A percentile compares a stretch with the other conserved stretches of the same genome.
These are phyloP conservation scores for Monopterus albus DNA, from an alignment of 2,113 vertebrate genomes.

Conservation along the genomic window DNA sequence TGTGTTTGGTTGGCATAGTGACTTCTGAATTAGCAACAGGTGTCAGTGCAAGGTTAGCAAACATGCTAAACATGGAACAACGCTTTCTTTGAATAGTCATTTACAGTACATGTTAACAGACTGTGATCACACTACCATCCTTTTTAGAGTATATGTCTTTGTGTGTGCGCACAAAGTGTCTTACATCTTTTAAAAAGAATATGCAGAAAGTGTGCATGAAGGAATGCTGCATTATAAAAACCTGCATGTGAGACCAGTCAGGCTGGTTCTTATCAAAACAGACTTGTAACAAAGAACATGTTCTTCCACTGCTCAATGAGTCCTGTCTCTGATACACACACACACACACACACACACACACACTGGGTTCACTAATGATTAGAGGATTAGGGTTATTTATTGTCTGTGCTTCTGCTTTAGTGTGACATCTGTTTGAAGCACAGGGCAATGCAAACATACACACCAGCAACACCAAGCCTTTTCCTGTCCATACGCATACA, in stretches of 20 bases:
- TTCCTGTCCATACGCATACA: neutral
- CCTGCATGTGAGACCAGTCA: neutral
- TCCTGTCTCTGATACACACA: conserved; percentile 4
- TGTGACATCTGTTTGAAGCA: neutral
- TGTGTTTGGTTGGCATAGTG: too few species aligned
- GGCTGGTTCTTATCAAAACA: neutral
- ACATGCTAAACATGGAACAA: too few species aligned
- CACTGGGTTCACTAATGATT: neutral
- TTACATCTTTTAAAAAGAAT: too few species aligned
- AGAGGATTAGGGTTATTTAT: conserved; percentile 2
- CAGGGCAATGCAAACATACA: too few species aligned
- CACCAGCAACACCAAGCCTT: neutral
- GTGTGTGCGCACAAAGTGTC: too few species aligned
- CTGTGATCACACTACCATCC: too few species aligned
- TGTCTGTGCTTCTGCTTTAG: conserved; percentile 13
- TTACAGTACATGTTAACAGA: too few species aligned
- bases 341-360: neutral
- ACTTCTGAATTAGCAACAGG: too few species aligned
- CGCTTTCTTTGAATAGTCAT: too few species aligned
- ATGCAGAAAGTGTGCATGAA: too few species aligned
- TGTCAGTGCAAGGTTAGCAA: too few species aligned
- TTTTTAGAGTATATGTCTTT: too few species aligned
- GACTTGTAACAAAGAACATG: neutral
- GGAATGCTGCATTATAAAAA: neutral
- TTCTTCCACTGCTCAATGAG: neutral